Evolutionary conservation across 53 echinoderm and acorn worm genomes (phyloP).

Genomic region (Antedon mediterranea): DNA sequence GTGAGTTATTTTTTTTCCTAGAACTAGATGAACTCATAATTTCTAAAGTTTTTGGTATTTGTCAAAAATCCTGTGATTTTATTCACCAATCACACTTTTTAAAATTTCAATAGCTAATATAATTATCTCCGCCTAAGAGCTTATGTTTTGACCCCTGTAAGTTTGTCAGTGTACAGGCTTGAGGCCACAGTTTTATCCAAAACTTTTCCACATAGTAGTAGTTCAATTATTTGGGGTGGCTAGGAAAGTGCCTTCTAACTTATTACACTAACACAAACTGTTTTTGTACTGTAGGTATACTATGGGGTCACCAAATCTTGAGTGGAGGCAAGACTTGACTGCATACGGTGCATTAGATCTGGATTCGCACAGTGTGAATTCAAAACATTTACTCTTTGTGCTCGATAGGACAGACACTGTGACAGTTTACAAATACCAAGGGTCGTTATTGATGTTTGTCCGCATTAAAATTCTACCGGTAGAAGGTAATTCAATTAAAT

Average conservation of each 20-base stretch:
- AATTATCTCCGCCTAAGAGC: no score
- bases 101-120: neutral
- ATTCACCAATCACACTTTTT: no score
- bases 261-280: no score
- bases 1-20: slow-evolving; percentile 15
- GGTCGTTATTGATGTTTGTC: neutral
- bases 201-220: no score
- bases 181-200: no score
- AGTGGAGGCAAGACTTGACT: slow-evolving; percentile 37
- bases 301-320: neutral
- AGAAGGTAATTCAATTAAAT: neutral
- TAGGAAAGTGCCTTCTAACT: no score
- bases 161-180: neutral
- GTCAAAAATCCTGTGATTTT: no score
- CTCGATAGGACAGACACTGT: slow-evolving; percentile 28
- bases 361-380: slow-evolving; percentile 21
- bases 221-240: no score
- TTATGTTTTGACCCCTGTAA: no score
- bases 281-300: neutral
- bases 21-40: no score
- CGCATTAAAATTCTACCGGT: neutral
- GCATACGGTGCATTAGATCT: slow-evolving; percentile 30
- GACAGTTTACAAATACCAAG: slow-evolving; percentile 51
- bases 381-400: slow-evolving; percentile 41
- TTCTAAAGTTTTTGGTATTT: no score